phyloP scores from a whole-genome alignment of 1,140 invertebrate genomes.

The Danaus plexippus region DNA sequence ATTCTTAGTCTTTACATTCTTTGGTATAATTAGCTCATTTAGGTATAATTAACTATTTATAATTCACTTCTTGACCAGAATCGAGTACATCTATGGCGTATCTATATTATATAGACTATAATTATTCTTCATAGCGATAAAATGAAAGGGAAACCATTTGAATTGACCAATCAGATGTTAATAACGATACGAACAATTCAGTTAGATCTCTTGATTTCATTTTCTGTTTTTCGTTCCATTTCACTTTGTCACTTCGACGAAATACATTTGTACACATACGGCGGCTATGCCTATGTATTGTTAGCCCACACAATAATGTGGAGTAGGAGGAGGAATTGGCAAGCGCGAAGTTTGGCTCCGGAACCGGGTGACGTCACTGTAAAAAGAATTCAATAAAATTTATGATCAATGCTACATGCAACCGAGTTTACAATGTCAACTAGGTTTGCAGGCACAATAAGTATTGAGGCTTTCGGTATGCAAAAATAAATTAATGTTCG shows the following conservation, averaged over 20 bases:
- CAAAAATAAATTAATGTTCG: too few relatives aligned
- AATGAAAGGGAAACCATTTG: background rate
- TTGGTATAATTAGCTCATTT: slow-evolving; percentile 67
- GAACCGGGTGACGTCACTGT: slow-evolving; percentile 57
- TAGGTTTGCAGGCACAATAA: too few relatives aligned
- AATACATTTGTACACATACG: slow-evolving; percentile 12
- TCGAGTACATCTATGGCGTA: slow-evolving; percentile 47
- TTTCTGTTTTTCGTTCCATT: slow-evolving; percentile 2
- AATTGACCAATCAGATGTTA: slow-evolving; percentile 8
- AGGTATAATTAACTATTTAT: slow-evolving; percentile 50
- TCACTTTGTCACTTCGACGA: slow-evolving; percentile 9
- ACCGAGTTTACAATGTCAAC: slow-evolving; percentile 15
- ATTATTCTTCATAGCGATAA: slow-evolving; percentile 8
- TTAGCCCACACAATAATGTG: slow-evolving; percentile 48
- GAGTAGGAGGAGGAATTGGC: slow-evolving; percentile 47
- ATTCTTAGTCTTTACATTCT: slow-evolving; percentile 65
- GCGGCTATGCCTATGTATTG: slow-evolving; percentile 40
- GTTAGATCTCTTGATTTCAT: background rate
- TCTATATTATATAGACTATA: slow-evolving; percentile 26
- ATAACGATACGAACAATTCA: background rate
- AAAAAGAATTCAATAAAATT: slow-evolving; percentile 31
- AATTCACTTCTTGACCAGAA: slow-evolving; percentile 44
- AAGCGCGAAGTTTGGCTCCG: slow-evolving; percentile 40
- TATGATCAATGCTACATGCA: slow-evolving; percentile 22
- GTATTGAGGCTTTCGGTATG: too few relatives aligned